These are phyloP conservation scores for Cheilinus undulatus DNA, from an alignment of 2,113 vertebrate genomes.

Conservation along the genomic window DNA sequence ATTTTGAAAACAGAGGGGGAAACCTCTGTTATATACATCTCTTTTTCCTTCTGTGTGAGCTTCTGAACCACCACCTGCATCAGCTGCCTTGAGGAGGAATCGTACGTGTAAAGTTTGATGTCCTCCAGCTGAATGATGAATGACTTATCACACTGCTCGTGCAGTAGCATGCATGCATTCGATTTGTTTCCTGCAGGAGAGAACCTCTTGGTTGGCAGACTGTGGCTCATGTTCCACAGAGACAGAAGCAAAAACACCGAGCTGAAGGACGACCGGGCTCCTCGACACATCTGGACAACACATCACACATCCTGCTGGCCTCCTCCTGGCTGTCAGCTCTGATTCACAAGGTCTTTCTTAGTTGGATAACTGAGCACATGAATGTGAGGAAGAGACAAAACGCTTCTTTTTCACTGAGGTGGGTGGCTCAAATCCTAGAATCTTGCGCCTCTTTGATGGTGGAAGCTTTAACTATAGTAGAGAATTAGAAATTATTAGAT, in stretches of 20 bases:
- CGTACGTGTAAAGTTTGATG: conserved; percentile 6
- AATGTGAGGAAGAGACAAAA: not conserved
- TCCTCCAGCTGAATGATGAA: conserved; percentile 18
- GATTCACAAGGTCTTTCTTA: conserved; percentile 6
- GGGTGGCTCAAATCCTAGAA: no score
- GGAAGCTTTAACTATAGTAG: no score
- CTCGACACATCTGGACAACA: conserved; percentile 68
- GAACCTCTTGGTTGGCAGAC: not conserved
- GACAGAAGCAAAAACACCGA: conserved; percentile 37
- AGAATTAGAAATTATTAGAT: no score
- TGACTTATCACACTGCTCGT: conserved; percentile 20
- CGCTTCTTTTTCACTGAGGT: no score
- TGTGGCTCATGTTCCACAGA: conserved; percentile 17
- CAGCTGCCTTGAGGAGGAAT: not conserved
- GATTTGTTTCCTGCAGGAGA: conserved; percentile 32
- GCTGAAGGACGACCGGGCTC: conserved; percentile 38
- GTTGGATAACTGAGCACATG: conserved; percentile 14
- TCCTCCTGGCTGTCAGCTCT: conserved; percentile 39
- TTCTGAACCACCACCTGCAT: not conserved
- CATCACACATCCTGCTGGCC: conserved; percentile 42
- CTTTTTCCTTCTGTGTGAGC: not conserved
- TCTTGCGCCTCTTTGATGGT: no score
- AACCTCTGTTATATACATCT: no score
- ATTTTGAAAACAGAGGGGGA: no score
- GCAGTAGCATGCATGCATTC: conserved; percentile 11